Conservation (phyloP, 2,113 vertebrate genomes). For the Polypterus senegalus region DNA sequence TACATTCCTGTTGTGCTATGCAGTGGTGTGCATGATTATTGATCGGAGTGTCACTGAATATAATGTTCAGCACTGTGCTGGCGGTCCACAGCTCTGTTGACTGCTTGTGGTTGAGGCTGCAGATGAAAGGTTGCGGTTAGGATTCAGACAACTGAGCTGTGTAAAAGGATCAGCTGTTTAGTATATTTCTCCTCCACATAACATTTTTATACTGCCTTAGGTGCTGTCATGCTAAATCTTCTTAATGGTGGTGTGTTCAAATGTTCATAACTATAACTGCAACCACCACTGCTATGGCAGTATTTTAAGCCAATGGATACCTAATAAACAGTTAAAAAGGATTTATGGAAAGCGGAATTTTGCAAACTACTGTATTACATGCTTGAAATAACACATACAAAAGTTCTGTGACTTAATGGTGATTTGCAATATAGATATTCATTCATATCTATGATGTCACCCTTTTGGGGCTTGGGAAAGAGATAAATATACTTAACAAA, state of each 20-base stretch:
- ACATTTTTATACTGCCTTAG: conserved; percentile 24
- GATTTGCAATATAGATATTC: no score
- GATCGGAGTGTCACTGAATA: conserved; percentile 46
- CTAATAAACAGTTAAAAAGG: conserved; percentile 44
- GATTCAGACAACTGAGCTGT: conserved; percentile 36
- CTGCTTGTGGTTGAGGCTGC: conserved; percentile 47
- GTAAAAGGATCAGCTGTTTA: conserved; percentile 37
- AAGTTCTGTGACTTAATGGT: no score
- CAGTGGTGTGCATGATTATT: conserved; percentile 28
- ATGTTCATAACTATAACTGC: conserved; percentile 10
- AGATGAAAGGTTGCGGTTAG: conserved; percentile 36
- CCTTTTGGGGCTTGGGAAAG: no score
- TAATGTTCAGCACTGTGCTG: conserved; percentile 35
- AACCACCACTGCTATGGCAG: not conserved
- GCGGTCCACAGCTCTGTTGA: conserved; percentile 38
- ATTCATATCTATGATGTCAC: no score
- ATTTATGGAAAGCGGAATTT: conserved; percentile 32
- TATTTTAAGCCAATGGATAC: conserved; percentile 39
- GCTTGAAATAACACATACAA: not conserved
- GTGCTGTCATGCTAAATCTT: conserved; percentile 26
- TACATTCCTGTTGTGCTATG: conserved; percentile 19
- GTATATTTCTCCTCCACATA: conserved; percentile 21
- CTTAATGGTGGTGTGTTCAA: conserved; percentile 20
- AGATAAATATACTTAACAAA: no score
- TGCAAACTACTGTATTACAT: conserved; percentile 34